A percentile compares a stretch with the other conserved stretches of the same genome.
phyloP scores from a whole-genome alignment of 37 sponge, comb jelly and placozoan genomes.

The Dysidea cf. avara region DNA sequence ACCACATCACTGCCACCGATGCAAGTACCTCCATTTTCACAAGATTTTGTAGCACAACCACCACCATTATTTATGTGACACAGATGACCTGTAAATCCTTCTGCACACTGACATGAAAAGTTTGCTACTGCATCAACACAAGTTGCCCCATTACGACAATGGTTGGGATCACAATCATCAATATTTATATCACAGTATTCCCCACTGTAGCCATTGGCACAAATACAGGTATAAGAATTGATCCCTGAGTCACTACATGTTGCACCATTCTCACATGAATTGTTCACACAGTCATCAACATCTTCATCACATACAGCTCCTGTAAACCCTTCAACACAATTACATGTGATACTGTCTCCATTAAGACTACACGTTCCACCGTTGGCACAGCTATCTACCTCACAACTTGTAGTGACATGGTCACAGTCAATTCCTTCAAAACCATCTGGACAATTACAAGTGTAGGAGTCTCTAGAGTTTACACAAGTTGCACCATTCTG shows the following conservation, averaged over 20 bases:
- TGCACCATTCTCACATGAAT: too few relatives aligned
- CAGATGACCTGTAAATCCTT: constrained; percentile 57
- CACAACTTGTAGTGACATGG: constrained; percentile 45
- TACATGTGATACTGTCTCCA: background rate
- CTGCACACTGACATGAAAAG: constrained; percentile 49
- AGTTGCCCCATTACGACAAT: constrained; percentile 70
- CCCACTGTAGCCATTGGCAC: constrained; percentile 43
- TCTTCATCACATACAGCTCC: constrained; percentile 27
- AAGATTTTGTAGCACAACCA: constrained; percentile 9
- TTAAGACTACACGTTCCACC: too few relatives aligned
- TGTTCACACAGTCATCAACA: constrained; percentile 21
- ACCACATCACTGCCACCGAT: background rate
- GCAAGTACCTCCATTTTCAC: constrained; percentile 16
- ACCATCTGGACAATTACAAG: constrained; percentile 27
- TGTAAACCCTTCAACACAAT: too few relatives aligned
- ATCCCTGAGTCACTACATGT: background rate
- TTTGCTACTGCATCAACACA: constrained; percentile 9
- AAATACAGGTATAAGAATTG: constrained; percentile 15
- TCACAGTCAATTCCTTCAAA: constrained; percentile 65
- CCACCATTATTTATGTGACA: constrained; percentile 41
- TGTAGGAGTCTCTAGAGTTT: background rate
- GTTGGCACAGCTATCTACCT: background rate
- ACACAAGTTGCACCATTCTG: constrained; percentile 14
- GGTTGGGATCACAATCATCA: constrained; percentile 10
- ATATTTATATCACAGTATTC: constrained; percentile 24